A percentile compares a stretch with the other conserved stretches of the same genome.
Conservation (phyloP, 1,140 invertebrate genomes). For the Hylaeus anthracinus region DNA sequence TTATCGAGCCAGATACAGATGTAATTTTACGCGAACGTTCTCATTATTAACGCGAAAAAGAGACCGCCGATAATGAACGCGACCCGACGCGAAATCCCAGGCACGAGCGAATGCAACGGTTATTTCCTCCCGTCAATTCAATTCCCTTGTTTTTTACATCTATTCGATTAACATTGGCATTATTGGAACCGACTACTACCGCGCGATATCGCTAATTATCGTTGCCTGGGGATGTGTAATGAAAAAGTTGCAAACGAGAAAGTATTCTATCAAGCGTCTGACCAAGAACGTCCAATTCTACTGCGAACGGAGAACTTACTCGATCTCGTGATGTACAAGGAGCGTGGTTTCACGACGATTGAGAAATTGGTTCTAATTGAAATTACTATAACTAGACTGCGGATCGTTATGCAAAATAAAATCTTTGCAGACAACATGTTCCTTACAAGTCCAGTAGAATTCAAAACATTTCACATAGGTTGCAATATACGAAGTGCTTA, state of each 20-base stretch:
- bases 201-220: background rate
- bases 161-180: background rate
- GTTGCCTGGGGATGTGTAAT: background rate
- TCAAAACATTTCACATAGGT: no score
- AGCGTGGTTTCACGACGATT: no score
- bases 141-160: background rate
- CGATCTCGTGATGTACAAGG: no score
- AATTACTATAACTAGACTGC: no score
- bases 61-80: constrained; percentile 21
- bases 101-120: constrained; percentile 7
- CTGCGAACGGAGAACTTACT: no score
- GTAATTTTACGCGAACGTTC: background rate
- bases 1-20: constrained; percentile 1
- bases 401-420: no score
- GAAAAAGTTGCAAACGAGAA: background rate
- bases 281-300: background rate
- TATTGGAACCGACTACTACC: background rate
- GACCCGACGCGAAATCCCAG: background rate
- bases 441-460: no score
- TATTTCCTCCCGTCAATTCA: background rate
- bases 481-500: no score
- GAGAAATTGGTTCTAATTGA: no score
- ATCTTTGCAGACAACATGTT: no score
- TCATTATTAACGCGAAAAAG: constrained; percentile 32
- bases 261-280: background rate